Evolutionary conservation across 2,888 invertebrate species (phyloP).

Genomic region (Drosophila kanekoi): DNA sequence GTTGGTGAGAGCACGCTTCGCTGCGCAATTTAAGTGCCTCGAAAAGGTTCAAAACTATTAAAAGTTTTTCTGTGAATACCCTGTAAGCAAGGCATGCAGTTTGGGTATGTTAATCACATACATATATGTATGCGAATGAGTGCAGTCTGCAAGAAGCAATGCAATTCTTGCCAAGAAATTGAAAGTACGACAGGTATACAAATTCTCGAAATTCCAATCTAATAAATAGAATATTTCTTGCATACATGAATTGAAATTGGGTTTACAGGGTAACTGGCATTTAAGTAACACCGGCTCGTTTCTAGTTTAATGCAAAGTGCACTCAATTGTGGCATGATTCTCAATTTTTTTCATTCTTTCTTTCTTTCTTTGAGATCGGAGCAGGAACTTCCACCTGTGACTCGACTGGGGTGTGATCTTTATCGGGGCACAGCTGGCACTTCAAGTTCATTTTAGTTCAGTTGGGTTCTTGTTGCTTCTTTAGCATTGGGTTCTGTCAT

Average conservation of each 20-base stretch:
- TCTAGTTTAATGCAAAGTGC: conserved; percentile 50
- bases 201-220: not conserved
- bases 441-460: conserved; percentile 59
- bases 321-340: conserved; percentile 75
- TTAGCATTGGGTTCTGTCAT: conserved; percentile 43
- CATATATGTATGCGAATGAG: conserved; percentile 30
- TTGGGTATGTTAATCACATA: conserved; percentile 19
- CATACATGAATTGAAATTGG: not conserved
- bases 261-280: conserved; percentile 37
- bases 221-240: not conserved
- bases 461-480: conserved; percentile 25
- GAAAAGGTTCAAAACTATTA: conserved; percentile 75
- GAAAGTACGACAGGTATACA: not conserved
- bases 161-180: conserved; percentile 1
- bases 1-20: conserved; percentile 69
- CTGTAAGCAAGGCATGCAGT: conserved; percentile 25
- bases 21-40: conserved; percentile 72
- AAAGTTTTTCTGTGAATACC: conserved; percentile 61
- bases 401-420: conserved; percentile 69
- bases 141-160: not conserved
- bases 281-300: not conserved
- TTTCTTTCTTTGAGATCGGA: conserved; percentile 8
- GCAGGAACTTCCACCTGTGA: conserved; percentile 52
- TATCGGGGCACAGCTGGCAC: conserved; percentile 70
- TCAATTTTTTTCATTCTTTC: conserved; percentile 34